A percentile compares a stretch with the other conserved stretches of the same genome.
phyloP scores from a whole-genome alignment of 2,113 vertebrate genomes.

The Nanger granti region DNA sequence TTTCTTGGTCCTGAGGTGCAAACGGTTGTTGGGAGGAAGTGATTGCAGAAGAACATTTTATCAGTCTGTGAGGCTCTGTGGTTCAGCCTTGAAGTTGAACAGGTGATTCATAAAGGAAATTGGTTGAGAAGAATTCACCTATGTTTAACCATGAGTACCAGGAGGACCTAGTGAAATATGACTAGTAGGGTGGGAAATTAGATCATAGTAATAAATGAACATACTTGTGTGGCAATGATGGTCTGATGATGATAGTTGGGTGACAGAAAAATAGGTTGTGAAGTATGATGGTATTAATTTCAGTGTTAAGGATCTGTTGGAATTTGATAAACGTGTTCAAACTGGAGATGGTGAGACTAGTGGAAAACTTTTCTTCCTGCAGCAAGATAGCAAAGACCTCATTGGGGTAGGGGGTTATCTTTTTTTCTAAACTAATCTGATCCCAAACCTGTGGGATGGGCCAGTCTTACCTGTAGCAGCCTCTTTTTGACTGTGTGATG shows the following conservation, averaged over 20 bases:
- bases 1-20: neutral
- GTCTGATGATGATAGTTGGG: neutral
- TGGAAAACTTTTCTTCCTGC: neutral
- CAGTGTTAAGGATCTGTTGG: constrained; percentile 26
- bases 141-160: neutral
- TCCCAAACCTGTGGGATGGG: neutral
- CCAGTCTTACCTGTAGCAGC: neutral
- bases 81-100: neutral
- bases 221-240: neutral
- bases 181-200: neutral
- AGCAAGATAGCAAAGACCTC: neutral
- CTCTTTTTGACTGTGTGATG: neutral
- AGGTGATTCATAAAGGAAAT: neutral
- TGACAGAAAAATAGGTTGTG: neutral
- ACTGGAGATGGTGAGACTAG: neutral
- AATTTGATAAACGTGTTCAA: neutral
- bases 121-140: neutral
- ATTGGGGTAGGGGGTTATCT: neutral
- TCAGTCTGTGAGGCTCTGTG: neutral
- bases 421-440: neutral
- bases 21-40: neutral
- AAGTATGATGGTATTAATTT: neutral
- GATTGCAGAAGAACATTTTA: neutral
- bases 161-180: neutral
- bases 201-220: neutral